Evolutionary conservation across 2,888 invertebrate genomes (phyloP), one percentile per base, ranked within the genome.

Genomic region (Macrophya annulata): DNA sequence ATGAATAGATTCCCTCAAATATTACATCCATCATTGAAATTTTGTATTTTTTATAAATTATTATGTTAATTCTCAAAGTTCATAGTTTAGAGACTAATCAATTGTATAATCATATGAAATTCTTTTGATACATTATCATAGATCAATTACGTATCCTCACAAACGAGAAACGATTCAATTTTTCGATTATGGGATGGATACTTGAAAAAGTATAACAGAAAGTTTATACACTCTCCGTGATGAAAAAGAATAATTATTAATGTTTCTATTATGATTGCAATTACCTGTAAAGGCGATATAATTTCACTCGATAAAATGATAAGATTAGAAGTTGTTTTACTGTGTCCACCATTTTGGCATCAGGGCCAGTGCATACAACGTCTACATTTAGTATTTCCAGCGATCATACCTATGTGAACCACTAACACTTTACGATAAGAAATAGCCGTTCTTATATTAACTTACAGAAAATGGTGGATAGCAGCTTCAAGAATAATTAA

Each of bases 401-500:
- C 45, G 43, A 43, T 45, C 45, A 43, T 74, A 74, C 31, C 17
- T n/a, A 37, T 68, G 45, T 43, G 45, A n/a, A 45, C n/a, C 45
- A 74, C 45, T 74, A 74, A 77, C 77, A 77, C 51, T 55, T 51
- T 77, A 55, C 12, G 37, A 31, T 77, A 12, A 51, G 31, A 31
- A 55, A 25, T 55, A 31, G 17, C n/a, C 21, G n/a, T 37, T 77
- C n/a, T 77, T 77, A 51, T 43, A 51, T 31, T 77, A 77, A 51
- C 31, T 51, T 31, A 31, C 55, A 55, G 48, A 17, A 77, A 37
- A 77, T 37, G 55, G 48, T 51, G 62, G 43, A 62, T 62, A 48
- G 55, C 59, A 81, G 62, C 72, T 45, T 21, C 25, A 81, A 81
- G 21, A 62, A 62, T 81, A 51, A 81, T 62, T 40, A 62, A 40